Evolutionary conservation across 2,888 invertebrate species (phyloP).

Genomic region (Parasteatoda lunata): DNA sequence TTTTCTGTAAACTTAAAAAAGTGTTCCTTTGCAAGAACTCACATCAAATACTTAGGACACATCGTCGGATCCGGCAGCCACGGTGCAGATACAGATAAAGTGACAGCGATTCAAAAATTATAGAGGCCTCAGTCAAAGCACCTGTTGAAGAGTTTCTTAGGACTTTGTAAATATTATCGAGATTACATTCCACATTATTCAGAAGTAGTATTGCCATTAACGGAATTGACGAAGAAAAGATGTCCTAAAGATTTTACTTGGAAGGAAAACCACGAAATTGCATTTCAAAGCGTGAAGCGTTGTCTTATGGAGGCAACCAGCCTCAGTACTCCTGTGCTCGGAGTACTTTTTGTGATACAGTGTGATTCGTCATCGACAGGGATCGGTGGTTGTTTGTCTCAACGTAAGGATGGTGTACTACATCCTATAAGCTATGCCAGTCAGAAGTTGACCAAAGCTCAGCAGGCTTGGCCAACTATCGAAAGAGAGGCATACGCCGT

Average conservation of each 20-base stretch:
- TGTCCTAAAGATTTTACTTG: not conserved
- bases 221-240: not conserved
- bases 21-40: not conserved
- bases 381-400: constrained; percentile 6
- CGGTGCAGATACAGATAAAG: no score
- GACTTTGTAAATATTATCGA: not conserved
- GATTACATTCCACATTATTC: not conserved
- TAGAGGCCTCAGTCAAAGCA: not conserved
- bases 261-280: not conserved
- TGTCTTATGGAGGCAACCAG: not conserved
- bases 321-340: not conserved
- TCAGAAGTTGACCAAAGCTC: constrained; percentile 8
- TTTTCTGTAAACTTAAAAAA: constrained; percentile 9
- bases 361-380: not conserved
- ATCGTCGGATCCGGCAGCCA: no score
- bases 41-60: constrained; percentile 8
- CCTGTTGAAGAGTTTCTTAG: not conserved
- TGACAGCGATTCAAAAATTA: not conserved
- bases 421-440: not conserved
- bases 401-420: not conserved
- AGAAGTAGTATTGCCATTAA: not conserved
- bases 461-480: constrained; percentile 3
- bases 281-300: not conserved
- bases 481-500: not conserved
- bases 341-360: not conserved